Percentiles rank a stretch among this genome's conserved stretches.
These are phyloP conservation scores for Myiopsitta monachus DNA, from an alignment of 2,113 vertebrate species.

Conservation along the genomic window DNA sequence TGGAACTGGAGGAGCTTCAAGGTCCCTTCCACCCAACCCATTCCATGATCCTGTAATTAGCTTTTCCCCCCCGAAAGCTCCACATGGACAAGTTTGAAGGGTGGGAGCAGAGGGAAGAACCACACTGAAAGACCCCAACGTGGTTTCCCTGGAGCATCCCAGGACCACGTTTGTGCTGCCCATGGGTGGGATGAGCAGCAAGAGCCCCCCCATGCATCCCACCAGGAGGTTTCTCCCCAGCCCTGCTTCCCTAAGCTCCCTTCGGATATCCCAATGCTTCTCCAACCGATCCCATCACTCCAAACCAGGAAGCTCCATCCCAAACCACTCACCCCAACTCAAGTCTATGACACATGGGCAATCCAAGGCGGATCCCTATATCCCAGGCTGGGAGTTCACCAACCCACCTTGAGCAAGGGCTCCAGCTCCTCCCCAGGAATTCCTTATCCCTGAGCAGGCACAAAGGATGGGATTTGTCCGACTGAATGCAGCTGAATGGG, in stretches of 20 bases:
- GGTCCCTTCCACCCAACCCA: neutral
- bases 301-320: neutral
- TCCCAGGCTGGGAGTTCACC: neutral
- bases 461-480: neutral
- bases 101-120: neutral
- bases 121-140: accelerated
- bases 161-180: neutral
- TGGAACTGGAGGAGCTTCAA: neutral
- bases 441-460: neutral
- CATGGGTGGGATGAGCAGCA: accelerated
- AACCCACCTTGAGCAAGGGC: neutral
- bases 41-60: neutral
- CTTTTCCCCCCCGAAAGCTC: no score
- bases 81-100: neutral
- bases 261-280: accelerated
- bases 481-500: neutral
- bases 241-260: neutral
- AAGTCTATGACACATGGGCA: accelerated
- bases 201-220: accelerated
- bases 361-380: neutral
- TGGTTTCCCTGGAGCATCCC: neutral
- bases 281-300: neutral
- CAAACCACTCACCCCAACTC: neutral
- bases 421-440: neutral
- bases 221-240: neutral